Conservation (phyloP, 2,888 invertebrate genomes). For the Drosophila quinaria region DNA sequence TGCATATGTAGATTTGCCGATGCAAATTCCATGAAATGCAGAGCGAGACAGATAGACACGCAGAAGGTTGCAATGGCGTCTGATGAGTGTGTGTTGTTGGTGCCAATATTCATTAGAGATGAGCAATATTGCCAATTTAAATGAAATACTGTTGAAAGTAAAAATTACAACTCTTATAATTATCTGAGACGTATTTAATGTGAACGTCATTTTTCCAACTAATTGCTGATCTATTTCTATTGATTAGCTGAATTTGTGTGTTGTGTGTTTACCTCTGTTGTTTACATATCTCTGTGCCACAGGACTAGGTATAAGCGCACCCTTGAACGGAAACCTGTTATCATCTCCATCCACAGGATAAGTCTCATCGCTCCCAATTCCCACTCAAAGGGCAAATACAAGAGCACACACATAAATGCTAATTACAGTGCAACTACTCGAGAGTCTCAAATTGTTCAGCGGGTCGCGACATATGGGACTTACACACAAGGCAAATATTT, state of each 20-base stretch:
- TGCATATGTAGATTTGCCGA: background rate
- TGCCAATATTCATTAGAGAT: conserved; percentile 23
- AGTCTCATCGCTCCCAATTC: conserved; percentile 13
- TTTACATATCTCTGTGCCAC: conserved; percentile 1
- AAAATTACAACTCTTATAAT: background rate
- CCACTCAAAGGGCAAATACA: conserved; percentile 42
- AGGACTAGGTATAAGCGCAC: conserved; percentile 5
- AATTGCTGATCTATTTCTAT: conserved; percentile 25
- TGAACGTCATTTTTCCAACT: background rate
- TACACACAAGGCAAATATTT: conserved; percentile 66
- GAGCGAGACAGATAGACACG: conserved; percentile 23
- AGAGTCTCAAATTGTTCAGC: conserved; percentile 25
- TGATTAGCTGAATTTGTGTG: conserved; percentile 33
- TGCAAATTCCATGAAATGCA: conserved; percentile 3
- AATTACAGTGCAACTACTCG: conserved; percentile 65
- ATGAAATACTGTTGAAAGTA: background rate
- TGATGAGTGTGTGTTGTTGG: conserved; percentile 17
- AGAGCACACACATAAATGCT: conserved; percentile 71
- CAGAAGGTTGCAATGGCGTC: conserved; percentile 15
- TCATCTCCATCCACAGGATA: conserved; percentile 18
- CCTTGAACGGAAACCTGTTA: conserved; percentile 23
- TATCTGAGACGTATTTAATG: background rate
- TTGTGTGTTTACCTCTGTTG: conserved; percentile 25
- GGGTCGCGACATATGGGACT: conserved; percentile 72
- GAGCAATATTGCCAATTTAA: background rate